Evolutionary conservation across 2,113 vertebrate species (phyloP).

Genomic region (Poecilia latipinna): DNA sequence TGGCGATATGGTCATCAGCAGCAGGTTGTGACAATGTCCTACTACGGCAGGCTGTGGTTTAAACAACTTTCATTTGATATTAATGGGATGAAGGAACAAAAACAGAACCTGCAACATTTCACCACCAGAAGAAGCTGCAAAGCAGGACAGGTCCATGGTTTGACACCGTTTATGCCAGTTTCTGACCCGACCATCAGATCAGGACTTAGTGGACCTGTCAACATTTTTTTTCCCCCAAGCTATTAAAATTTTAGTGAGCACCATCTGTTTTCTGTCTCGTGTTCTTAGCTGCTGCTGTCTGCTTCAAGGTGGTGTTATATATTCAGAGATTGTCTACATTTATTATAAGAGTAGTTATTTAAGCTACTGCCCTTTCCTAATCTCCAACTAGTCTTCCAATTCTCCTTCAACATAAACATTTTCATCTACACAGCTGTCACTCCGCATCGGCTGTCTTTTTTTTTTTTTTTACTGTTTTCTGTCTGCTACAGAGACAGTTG

Average conservation of each 20-base stretch:
- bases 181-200: neutral
- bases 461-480: neutral
- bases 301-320: too few species aligned
- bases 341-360: too few species aligned
- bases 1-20: too few species aligned
- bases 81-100: neutral
- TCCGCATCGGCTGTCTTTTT: neutral
- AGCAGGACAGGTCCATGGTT: neutral
- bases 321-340: neutral
- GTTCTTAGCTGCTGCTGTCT: too few species aligned
- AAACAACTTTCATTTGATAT: neutral
- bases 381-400: neutral
- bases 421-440: neutral
- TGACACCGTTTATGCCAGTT: neutral
- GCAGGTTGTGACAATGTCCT: neutral
- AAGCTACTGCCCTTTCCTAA: neutral
- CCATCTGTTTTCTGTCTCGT: neutral
- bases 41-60: neutral
- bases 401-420: neutral
- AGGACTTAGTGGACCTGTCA: too few species aligned
- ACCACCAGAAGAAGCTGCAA: neutral
- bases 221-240: neutral
- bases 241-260: neutral
- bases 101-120: neutral
- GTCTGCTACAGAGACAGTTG: neutral